Percentiles rank a stretch among this genome's conserved stretches.
Evolutionary conservation across 2,797 vertebrate genomes (phyloP).

Genomic region (Neomorphus geoffroyi): DNA sequence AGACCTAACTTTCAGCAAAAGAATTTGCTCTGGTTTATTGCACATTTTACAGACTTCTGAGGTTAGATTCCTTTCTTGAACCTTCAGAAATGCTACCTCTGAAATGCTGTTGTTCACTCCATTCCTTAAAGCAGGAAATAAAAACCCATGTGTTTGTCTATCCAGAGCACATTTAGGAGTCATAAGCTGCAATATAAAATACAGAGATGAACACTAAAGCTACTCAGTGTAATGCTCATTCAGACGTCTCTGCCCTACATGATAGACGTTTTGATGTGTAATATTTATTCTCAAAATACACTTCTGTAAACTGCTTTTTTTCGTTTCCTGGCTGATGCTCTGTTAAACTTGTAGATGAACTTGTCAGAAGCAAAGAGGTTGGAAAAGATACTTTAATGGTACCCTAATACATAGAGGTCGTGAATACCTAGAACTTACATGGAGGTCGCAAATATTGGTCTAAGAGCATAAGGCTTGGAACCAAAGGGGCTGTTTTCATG

Average conservation of each 20-base stretch:
- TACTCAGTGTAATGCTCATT: not conserved
- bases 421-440: no score
- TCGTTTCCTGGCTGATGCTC: not conserved
- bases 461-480: not conserved
- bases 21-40: not conserved
- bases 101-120: not conserved
- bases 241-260: not conserved
- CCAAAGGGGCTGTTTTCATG: not conserved
- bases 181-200: not conserved
- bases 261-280: not conserved
- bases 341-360: not conserved
- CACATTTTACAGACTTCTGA: not conserved
- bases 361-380: not conserved
- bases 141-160: not conserved
- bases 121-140: not conserved
- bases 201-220: not conserved
- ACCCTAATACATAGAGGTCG: not conserved
- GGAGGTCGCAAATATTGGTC: not conserved
- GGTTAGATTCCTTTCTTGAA: not conserved
- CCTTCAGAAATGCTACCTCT: not conserved
- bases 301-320: not conserved
- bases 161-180: not conserved
- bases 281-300: rapidly evolving
- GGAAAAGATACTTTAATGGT: not conserved
- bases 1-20: not conserved